Evolutionary conservation across 2,113 vertebrate species (phyloP).

Genomic region (Mohoua ochrocephala): DNA sequence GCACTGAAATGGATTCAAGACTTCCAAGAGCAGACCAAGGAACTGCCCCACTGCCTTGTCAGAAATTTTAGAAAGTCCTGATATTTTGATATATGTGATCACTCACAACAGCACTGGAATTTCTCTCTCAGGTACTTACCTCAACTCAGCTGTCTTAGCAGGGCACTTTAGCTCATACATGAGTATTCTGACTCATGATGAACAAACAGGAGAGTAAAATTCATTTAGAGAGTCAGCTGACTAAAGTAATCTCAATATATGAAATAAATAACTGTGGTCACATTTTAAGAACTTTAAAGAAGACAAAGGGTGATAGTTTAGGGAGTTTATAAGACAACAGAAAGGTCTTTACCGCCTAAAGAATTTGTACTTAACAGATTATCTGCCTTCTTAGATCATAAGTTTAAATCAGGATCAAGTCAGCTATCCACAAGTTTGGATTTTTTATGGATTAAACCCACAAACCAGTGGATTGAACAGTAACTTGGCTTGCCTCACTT

Average conservation of each 20-base stretch:
- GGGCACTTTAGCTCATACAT: background rate
- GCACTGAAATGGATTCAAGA: background rate
- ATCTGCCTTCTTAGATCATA: background rate
- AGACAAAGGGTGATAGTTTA: background rate
- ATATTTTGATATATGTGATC: background rate
- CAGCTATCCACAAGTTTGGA: background rate
- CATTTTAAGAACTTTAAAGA: background rate
- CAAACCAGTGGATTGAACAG: background rate
- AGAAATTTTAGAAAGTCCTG: background rate
- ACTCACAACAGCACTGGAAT: background rate
- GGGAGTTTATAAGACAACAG: background rate
- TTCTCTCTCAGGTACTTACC: background rate
- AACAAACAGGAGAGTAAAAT: background rate
- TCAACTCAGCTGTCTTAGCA: background rate
- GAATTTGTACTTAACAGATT: background rate
- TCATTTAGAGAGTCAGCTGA: background rate
- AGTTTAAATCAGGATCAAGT: background rate
- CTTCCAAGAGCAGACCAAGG: background rate
- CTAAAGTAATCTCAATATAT: background rate
- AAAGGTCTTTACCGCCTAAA: background rate
- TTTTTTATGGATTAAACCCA: background rate
- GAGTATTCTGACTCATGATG: background rate
- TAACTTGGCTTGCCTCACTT: background rate
- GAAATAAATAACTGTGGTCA: background rate
- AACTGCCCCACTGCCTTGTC: background rate